These are phyloP conservation scores for Clarias laeviceps DNA, from an alignment of 2,797 vertebrate genomes.

Conservation along the genomic window DNA sequence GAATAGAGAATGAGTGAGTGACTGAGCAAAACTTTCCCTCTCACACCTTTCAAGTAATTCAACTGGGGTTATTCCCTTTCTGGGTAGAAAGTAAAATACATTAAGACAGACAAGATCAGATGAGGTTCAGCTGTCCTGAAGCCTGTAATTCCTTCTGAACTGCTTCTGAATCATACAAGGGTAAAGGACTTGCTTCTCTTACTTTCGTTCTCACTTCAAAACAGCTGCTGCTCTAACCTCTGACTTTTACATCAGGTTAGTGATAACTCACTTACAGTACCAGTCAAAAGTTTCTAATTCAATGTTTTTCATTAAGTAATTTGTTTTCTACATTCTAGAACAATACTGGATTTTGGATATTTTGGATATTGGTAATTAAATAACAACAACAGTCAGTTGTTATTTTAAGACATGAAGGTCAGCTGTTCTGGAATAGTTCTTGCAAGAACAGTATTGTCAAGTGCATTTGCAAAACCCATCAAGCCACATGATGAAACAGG, in stretches of 20 bases:
- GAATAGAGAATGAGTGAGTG: too few relatives aligned
- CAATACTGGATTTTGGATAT: too few relatives aligned
- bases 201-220: neutral
- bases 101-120: neutral
- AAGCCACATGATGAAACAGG: too few relatives aligned
- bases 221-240: conserved; percentile 32
- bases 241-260: conserved; percentile 14
- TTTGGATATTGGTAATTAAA: too few relatives aligned
- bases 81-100: conserved; percentile 15
- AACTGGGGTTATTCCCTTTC: conserved; percentile 41
- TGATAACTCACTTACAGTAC: conserved; percentile 5
- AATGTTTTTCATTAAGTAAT: too few relatives aligned
- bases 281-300: too few relatives aligned
- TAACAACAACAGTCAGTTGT: too few relatives aligned
- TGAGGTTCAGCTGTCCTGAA: conserved; percentile 40
- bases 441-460: too few relatives aligned
- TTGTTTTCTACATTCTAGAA: too few relatives aligned
- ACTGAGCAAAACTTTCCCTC: conserved; percentile 38
- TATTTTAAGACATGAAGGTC: too few relatives aligned
- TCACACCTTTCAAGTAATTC: conserved; percentile 35
- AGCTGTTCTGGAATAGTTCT: too few relatives aligned
- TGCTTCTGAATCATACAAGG: conserved; percentile 41
- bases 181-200: conserved; percentile 11
- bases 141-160: conserved; percentile 21
- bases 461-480: too few relatives aligned